Evolutionary conservation across 2,113 vertebrate species (phyloP).

Genomic region (Tupaia chinensis): DNA sequence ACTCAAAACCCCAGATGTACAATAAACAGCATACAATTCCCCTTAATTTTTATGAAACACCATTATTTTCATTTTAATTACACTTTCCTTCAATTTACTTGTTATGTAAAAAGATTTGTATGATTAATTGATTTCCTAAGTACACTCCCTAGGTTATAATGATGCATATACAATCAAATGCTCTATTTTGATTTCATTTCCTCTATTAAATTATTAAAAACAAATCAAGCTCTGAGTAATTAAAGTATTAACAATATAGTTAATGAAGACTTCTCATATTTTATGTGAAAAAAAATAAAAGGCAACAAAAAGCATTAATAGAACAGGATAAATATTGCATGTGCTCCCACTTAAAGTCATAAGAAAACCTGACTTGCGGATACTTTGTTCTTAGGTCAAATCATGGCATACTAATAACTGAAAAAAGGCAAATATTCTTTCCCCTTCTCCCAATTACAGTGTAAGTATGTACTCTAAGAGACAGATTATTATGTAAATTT

Average conservation of each 20-base stretch:
- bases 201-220: conserved; percentile 77
- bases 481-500: conserved; percentile 76
- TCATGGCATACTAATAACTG: conserved; percentile 51
- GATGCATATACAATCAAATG: conserved; percentile 12
- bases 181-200: conserved; percentile 55
- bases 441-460: conserved; percentile 61
- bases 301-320: conserved; percentile 66
- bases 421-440: conserved; percentile 78
- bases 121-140: conserved; percentile 58
- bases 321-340: conserved; percentile 78
- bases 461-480: conserved; percentile 48
- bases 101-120: conserved; percentile 57
- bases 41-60: neutral
- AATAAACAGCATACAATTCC: neutral
- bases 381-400: conserved; percentile 80
- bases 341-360: conserved; percentile 68
- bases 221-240: conserved; percentile 61
- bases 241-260: conserved; percentile 36
- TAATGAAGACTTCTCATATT: conserved; percentile 68
- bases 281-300: conserved; percentile 79
- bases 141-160: neutral
- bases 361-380: conserved; percentile 73
- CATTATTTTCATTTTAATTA: conserved; percentile 36
- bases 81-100: conserved; percentile 53
- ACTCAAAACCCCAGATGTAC: neutral